Conservation (phyloP, 30 jellyfish, hydroid and myxozoan species). For the Morbakka virulenta region DNA sequence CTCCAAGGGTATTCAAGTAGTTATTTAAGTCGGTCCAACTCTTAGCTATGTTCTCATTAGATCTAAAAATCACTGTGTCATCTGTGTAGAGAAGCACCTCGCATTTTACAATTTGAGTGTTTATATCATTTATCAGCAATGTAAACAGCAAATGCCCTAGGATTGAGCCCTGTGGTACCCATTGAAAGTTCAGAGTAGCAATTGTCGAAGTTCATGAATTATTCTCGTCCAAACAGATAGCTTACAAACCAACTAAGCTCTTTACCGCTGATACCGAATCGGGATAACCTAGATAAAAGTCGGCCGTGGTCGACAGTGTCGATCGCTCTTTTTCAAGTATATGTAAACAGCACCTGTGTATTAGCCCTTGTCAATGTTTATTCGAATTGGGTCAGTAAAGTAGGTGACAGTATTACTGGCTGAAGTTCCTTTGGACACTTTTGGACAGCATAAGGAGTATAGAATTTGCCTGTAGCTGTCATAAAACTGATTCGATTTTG, state of each 20-base stretch:
- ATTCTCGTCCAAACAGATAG: neutral
- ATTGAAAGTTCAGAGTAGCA: too few species aligned
- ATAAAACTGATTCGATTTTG: too few species aligned
- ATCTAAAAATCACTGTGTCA: constrained; percentile 7
- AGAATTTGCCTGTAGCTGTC: too few species aligned
- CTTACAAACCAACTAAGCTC: neutral
- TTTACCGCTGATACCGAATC: neutral
- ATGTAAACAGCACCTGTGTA: neutral
- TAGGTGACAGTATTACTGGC: neutral
- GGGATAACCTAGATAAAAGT: neutral
- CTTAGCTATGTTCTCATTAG: too few species aligned
- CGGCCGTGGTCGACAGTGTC: neutral
- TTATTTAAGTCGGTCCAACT: too few species aligned
- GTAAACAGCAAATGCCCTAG: neutral
- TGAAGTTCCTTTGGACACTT: neutral
- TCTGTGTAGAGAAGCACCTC: neutral
- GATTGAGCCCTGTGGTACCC: constrained; percentile 17
- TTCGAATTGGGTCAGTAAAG: neutral
- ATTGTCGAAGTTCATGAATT: too few species aligned
- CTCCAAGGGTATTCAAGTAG: too few species aligned
- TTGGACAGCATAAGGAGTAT: too few species aligned
- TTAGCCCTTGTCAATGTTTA: neutral
- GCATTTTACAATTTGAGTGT: neutral
- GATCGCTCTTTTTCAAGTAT: neutral
- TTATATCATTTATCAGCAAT: neutral